Evolutionary conservation across 2,888 invertebrate species (phyloP), one percentile per base, ranked within the genome.

Genomic region (Dolomedes plantarius): DNA sequence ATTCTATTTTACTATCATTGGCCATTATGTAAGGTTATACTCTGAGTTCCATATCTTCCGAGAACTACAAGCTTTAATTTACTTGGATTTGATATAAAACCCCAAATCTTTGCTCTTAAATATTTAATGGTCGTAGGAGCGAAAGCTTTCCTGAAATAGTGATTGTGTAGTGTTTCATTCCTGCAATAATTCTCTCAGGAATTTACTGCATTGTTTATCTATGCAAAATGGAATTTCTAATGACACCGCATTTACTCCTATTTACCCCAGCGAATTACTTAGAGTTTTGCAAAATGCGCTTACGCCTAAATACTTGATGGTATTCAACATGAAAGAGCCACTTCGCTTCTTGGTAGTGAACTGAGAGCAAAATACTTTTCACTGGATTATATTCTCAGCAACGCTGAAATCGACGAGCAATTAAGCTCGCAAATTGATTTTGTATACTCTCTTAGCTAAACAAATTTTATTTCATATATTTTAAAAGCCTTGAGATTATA

Each of bases 211-310:
- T 6, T 23, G 23, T 56, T 56, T 56, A 56, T 56, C 23, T 23
- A 16, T 23, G 56, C 23, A 65, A 65, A 65, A 65, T 65, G 31
- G 65, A 65, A 65, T 65, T 65, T 29, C n/a, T 65, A 65, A 65
- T 31, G 31, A 13, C 16, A 31, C 29, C 13, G 16, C 31, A 65
- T 65, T 65, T 31, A 29, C 31, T 65, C 16, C 13, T 65, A 65
- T 65, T 65, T 29, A 65, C n/a, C n/a, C 16, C 31, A 5, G 31
- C n/a, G 9, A 31, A 65, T 65, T 65, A 31, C 31, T 65, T 31
- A 29, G n/a, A 62, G 28, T 27, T 27, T 62, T 62, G 46, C 16
- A 46, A 46, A 46, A 16, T 16, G 46, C 46, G 9, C 46, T 46
- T 7, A 46, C 13, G 46, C 9, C 9, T 16, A 16, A 46, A 46